Evolutionary conservation across 2,113 vertebrate genomes (phyloP).

Genomic region (Canis aureus): DNA sequence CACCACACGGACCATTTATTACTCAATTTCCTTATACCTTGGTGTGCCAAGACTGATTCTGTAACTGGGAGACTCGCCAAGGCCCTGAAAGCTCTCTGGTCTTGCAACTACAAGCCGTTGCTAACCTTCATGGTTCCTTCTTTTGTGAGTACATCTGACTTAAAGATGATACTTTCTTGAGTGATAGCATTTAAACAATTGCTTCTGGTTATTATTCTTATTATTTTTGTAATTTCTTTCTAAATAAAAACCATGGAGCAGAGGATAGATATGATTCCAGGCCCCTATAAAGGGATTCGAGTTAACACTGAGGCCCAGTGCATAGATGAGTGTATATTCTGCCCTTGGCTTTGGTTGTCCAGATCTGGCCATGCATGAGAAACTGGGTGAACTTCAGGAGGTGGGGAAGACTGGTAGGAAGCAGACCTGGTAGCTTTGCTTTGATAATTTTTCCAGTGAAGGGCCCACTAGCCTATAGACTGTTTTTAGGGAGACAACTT

Average conservation of each 20-base stretch:
- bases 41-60: not conserved
- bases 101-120: not conserved
- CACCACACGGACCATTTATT: not conserved
- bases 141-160: not conserved
- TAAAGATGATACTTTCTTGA: not conserved
- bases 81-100: not conserved
- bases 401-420: not conserved
- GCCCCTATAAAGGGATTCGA: not conserved
- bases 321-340: not conserved
- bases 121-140: not conserved
- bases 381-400: not conserved
- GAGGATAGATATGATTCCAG: not conserved
- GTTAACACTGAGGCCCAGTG: not conserved
- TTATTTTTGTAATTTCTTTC: slow-evolving; percentile 9
- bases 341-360: not conserved
- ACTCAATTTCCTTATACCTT: not conserved
- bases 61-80: not conserved
- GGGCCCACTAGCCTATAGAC: not conserved
- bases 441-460: not conserved
- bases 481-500: not conserved
- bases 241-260: not conserved
- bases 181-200: not conserved
- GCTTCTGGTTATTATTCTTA: not conserved
- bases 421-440: not conserved
- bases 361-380: not conserved